Evolutionary conservation across 2,888 invertebrate genomes (phyloP), one percentile per base, ranked within the genome.

Genomic region (Drosophila silvestris): DNA sequence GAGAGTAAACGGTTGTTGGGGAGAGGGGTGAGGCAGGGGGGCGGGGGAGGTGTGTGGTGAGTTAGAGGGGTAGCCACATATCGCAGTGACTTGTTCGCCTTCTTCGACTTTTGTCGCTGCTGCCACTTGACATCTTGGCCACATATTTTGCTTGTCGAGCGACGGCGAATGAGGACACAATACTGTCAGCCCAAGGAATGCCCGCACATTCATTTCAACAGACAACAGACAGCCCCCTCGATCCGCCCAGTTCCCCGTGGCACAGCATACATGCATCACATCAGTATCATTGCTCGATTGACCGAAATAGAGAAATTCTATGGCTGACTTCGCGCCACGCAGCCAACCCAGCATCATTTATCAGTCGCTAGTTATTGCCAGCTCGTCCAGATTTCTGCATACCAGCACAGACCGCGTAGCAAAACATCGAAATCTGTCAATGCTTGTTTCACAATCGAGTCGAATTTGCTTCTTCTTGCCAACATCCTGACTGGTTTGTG

Each of bases 281-380:
- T 59, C 67, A 77, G 77, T 75, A 74, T 74, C 81, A 89, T 60
- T 57, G 64, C 85, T 83, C 88, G 88, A 87, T 92, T 92, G 92
- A 92, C 92, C 92, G 85, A 92, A 92, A 90, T 91, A 83, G 89
- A 91, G 91, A 82, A 91, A 83, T 91, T 83, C 84, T 90, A 72
- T 77, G 77, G 73, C 73, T 74, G 66, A 83, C 59, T 75, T 82
- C 71, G 70, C 82, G 79, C 74, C 66, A 70, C 59, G 60, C 44
- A 69, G 74, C 80, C 74, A 76, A 74, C 90, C 39, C 35, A 39
- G 30, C 57, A 85, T 86, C 85, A 86, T 87, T 90, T 89, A 91
- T 87, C 87, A 90, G 84, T 79, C 71, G 90, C 83, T 77, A 77
- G 86, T 83, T 85, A 85, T 85, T 90, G 85, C 74, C 85, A 80